Conservation (phyloP, 2,888 invertebrate genomes). For the Oconnorella tubifera region DNA sequence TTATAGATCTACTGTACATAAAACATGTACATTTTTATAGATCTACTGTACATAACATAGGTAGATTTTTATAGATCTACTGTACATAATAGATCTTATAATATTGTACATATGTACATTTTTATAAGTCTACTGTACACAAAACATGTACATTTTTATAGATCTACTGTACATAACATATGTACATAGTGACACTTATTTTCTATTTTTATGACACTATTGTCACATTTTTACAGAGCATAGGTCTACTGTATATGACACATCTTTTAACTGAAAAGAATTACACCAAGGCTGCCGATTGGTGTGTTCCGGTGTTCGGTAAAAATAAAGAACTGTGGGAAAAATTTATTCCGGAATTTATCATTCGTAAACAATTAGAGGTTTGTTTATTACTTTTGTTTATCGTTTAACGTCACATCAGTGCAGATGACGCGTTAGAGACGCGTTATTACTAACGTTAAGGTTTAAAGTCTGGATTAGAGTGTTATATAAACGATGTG, state of each 20-base stretch:
- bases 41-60: not conserved
- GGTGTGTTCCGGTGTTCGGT: slow-evolving; percentile 74
- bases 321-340: slow-evolving; percentile 81
- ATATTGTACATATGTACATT: not conserved
- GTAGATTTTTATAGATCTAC: slow-evolving; percentile 61
- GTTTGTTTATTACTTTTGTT: too few relatives aligned
- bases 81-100: slow-evolving; percentile 82
- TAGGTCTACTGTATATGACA: slow-evolving; percentile 75
- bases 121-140: not conserved
- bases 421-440: too few relatives aligned
- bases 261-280: slow-evolving; percentile 66
- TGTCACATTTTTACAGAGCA: slow-evolving; percentile 56
- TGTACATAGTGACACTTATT: not conserved
- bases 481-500: too few relatives aligned
- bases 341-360: slow-evolving; percentile 84
- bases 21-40: too few relatives aligned
- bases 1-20: too few relatives aligned
- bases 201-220: not conserved
- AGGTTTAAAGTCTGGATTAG: too few relatives aligned
- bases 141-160: too few relatives aligned
- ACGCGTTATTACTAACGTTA: too few relatives aligned
- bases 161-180: not conserved
- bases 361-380: slow-evolving; percentile 74
- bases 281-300: slow-evolving; percentile 78
- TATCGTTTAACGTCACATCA: too few relatives aligned